Percentiles rank a stretch among this genome's conserved stretches.
phyloP scores from a whole-genome alignment of 2,113 vertebrate genomes.

The Notarius lentiginosus region DNA sequence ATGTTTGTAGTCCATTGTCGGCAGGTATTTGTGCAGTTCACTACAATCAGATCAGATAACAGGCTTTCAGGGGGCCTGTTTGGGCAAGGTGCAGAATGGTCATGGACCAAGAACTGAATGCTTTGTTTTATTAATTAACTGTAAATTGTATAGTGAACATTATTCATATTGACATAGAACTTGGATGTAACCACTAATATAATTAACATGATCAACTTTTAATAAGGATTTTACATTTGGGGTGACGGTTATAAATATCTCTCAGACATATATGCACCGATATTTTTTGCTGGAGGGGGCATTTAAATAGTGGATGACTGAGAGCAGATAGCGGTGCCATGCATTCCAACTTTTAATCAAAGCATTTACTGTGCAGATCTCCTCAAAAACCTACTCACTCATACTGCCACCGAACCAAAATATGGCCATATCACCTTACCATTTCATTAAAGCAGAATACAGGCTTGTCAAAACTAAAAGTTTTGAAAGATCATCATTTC shows the following conservation, averaged over 20 bases:
- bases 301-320: neutral
- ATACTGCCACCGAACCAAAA: neutral
- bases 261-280: neutral
- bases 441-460: neutral
- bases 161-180: neutral
- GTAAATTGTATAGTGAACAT: neutral
- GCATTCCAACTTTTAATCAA: slow-evolving; percentile 28
- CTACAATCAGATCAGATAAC: slow-evolving; percentile 37
- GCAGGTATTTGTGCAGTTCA: slow-evolving; percentile 38
- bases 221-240: neutral
- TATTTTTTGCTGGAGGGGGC: neutral
- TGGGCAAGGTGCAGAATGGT: slow-evolving; percentile 28
- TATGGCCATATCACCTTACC: neutral
- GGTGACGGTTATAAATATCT: neutral
- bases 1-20: slow-evolving; percentile 14
- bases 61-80: slow-evolving; percentile 28
- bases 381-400: neutral
- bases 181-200: neutral
- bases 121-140: neutral
- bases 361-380: slow-evolving; percentile 12
- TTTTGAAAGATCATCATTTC: neutral
- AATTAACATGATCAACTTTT: neutral
- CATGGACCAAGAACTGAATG: neutral
- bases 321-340: slow-evolving; percentile 20
- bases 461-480: slow-evolving; percentile 29